phyloP scores from a whole-genome alignment of 2,797 vertebrate genomes.

The Catamblyrhynchus diadema region DNA sequence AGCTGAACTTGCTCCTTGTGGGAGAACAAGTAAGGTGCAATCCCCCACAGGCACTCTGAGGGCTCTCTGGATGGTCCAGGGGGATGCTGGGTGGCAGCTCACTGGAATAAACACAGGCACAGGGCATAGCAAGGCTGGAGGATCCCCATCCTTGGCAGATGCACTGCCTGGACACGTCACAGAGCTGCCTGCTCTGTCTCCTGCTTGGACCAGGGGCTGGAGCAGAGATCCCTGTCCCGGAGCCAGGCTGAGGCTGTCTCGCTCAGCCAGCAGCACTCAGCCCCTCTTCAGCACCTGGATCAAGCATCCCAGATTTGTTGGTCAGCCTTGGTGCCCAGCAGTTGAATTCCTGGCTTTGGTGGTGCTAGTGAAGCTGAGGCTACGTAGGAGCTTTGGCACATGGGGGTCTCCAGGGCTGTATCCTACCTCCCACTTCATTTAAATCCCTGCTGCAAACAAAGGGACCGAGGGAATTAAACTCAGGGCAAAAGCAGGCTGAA shows the following conservation, averaged over 20 bases:
- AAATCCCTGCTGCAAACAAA: constrained; percentile 20
- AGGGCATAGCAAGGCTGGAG: neutral
- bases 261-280: neutral
- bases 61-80: fast-evolving
- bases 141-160: fast-evolving
- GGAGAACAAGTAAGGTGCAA: fast-evolving
- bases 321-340: neutral
- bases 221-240: neutral
- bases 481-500: neutral
- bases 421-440: neutral
- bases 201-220: neutral
- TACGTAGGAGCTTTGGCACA: neutral
- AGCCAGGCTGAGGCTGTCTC: neutral
- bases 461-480: neutral
- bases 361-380: neutral
- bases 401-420: fast-evolving
- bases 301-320: neutral
- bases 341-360: neutral
- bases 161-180: fast-evolving
- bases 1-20: neutral
- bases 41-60: neutral
- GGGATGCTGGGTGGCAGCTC: neutral
- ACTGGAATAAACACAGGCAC: neutral
- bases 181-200: neutral
- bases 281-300: neutral